phyloP scores from a whole-genome alignment of 2,888 invertebrate genomes.

The Drosophila austrosaltans region DNA sequence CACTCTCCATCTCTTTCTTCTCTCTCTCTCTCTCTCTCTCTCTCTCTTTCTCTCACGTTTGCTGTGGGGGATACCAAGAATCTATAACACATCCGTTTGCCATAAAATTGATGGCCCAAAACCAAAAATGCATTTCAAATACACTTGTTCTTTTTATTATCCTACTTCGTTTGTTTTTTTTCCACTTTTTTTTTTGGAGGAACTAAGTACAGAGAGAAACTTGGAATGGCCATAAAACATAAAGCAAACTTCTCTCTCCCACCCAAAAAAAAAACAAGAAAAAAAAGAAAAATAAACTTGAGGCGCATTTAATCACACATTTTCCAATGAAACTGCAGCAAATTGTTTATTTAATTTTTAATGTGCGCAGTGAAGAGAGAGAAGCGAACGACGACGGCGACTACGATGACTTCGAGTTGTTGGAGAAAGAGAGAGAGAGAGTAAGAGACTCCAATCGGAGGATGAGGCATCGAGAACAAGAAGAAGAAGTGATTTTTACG shows the following conservation, averaged over 20 bases:
- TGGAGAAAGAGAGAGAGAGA: not conserved
- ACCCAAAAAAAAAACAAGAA: not conserved
- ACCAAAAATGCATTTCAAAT: conserved; percentile 63
- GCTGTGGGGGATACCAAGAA: conserved; percentile 45
- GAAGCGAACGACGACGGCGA: no score
- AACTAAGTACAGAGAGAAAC: conserved; percentile 29
- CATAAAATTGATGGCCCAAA: conserved; percentile 75
- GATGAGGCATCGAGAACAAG: not conserved
- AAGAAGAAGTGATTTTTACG: conserved; percentile 30
- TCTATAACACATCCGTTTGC: conserved; percentile 72
- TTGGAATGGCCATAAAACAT: conserved; percentile 32
- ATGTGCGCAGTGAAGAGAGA: conserved; percentile 53
- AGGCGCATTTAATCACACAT: conserved; percentile 76
- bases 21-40: not conserved
- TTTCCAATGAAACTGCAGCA: conserved; percentile 78
- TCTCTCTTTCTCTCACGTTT: not conserved
- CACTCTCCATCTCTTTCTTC: not conserved
- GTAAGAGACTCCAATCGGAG: conserved; percentile 6
- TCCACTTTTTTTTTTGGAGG: conserved; percentile 14
- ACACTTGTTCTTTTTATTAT: conserved; percentile 28
- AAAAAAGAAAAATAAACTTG: conserved; percentile 31
- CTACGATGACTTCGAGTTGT: no score
- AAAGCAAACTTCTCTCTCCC: conserved; percentile 27
- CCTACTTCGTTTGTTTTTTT: conserved; percentile 7
- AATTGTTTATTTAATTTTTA: conserved; percentile 80